phyloP scores from a whole-genome alignment of 1,140 invertebrate species.

The Contarinia nasturtii region DNA sequence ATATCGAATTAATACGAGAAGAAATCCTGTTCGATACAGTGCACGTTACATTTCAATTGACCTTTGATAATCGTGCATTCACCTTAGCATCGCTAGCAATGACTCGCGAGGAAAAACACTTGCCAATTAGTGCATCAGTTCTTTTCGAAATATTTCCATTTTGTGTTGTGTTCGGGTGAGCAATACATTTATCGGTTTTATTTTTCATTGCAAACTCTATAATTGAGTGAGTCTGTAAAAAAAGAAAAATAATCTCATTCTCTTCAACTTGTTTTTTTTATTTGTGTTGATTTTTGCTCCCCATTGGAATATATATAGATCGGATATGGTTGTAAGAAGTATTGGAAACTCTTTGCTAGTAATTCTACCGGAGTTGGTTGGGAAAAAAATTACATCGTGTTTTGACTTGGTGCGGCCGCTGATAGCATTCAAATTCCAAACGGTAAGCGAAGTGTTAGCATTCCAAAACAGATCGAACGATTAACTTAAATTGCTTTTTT shows the following conservation, averaged over 20 bases:
- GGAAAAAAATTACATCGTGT: conserved; percentile 75
- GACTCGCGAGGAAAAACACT: conserved; percentile 67
- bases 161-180: conserved; percentile 84
- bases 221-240: no score
- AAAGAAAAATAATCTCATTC: no score
- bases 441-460: conserved; percentile 40
- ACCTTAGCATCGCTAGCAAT: conserved; percentile 58
- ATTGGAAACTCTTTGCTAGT: conserved; percentile 85
- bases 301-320: no score
- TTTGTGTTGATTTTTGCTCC: neutral
- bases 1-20: conserved; percentile 73
- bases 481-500: neutral
- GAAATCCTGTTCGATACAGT: conserved; percentile 76
- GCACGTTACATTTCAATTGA: conserved; percentile 81
- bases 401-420: conserved; percentile 80
- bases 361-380: conserved; percentile 67
- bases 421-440: conserved; percentile 84
- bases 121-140: conserved; percentile 70
- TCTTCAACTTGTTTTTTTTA: neutral
- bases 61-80: conserved; percentile 84
- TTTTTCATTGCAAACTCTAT: no score
- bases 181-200: no score
- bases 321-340: conserved; percentile 73
- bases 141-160: conserved; percentile 96
- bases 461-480: neutral